Evolutionary conservation across 2,113 vertebrate species (phyloP).

Genomic region (Probosciger aterrimus): DNA sequence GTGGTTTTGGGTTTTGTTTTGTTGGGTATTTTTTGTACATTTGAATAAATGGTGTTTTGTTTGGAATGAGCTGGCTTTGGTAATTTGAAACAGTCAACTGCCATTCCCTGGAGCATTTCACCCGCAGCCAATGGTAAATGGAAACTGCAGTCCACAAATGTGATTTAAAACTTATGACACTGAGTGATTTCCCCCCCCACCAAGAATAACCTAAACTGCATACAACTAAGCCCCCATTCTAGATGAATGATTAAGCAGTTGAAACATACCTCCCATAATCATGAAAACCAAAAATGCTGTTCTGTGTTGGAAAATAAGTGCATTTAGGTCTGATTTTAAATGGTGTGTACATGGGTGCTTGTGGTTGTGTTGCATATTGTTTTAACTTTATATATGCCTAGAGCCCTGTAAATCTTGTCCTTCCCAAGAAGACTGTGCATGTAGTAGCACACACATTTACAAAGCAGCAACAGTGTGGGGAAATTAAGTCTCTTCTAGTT

Average conservation of each 20-base stretch:
- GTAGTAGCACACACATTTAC: neutral
- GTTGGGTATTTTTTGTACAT: neutral
- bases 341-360: neutral
- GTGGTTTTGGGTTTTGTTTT: neutral
- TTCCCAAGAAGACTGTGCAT: neutral
- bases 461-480: neutral
- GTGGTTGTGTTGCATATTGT: fast-evolving
- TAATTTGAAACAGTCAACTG: neutral
- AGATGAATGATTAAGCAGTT: neutral
- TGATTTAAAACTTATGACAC: neutral
- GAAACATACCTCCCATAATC: neutral
- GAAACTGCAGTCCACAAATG: neutral
- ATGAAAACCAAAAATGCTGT: neutral
- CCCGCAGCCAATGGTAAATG: neutral
- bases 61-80: neutral
- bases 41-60: neutral
- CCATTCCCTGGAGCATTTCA: neutral
- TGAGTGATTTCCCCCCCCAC: neutral
- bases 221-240: neutral
- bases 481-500: neutral
- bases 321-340: neutral
- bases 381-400: neutral
- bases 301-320: neutral
- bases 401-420: fast-evolving
- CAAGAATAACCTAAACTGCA: neutral